Evolutionary conservation across 2,113 vertebrate genomes (phyloP).

Genomic region (Bubo bubo): DNA sequence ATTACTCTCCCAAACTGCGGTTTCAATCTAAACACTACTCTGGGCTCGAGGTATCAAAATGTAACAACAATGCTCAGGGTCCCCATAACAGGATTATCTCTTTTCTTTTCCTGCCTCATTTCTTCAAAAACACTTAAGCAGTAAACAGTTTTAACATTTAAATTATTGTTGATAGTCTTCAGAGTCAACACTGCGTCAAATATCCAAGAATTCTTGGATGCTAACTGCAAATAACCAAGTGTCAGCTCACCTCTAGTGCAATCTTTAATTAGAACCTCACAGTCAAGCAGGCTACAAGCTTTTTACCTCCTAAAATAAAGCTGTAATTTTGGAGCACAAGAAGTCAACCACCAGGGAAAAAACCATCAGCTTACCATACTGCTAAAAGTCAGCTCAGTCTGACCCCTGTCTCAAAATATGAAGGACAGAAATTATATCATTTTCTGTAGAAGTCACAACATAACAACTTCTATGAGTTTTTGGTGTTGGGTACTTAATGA

Average conservation of each 20-base stretch:
- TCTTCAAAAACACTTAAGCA: neutral
- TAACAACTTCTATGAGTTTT: neutral
- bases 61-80: neutral
- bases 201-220: neutral
- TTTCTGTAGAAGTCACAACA: neutral
- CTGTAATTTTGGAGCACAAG: neutral
- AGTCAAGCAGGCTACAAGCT: neutral
- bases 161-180: neutral
- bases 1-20: neutral
- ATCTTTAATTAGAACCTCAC: conserved; percentile 23
- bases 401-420: neutral
- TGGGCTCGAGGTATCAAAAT: neutral
- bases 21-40: neutral
- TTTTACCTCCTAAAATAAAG: conserved; percentile 8
- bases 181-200: neutral
- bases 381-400: neutral
- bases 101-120: neutral
- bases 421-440: neutral
- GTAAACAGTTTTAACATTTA: neutral
- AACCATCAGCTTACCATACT: neutral
- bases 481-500: neutral
- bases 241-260: conserved; percentile 16
- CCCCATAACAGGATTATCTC: neutral
- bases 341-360: neutral
- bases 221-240: conserved; percentile 30